phyloP scores from a whole-genome alignment of 1,140 invertebrate species.

The Eurosta solidaginis region DNA sequence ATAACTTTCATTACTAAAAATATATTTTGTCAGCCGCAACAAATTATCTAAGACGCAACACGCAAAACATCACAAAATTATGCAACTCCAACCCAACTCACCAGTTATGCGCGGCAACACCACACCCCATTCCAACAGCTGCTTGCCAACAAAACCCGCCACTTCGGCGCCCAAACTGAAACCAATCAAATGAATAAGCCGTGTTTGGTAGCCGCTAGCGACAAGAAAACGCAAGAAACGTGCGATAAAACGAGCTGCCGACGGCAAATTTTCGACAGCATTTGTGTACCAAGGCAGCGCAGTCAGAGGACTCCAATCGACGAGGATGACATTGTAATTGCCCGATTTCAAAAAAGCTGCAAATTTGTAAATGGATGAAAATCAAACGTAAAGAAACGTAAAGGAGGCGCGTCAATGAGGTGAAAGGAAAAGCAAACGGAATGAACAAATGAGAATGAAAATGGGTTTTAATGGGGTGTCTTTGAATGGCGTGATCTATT shows the following conservation, averaged over 20 bases:
- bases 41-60: no score
- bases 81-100: constrained; percentile 39
- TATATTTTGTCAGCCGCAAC: no score
- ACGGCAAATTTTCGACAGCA: constrained; percentile 71
- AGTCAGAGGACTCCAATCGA: constrained; percentile 74
- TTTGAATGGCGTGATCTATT: no score
- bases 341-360: constrained; percentile 69
- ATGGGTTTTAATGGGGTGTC: no score
- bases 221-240: constrained; percentile 69
- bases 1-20: no score
- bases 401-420: neutral
- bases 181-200: constrained; percentile 81
- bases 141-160: constrained; percentile 82
- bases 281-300: constrained; percentile 73
- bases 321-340: constrained; percentile 74
- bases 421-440: neutral
- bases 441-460: neutral
- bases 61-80: no score
- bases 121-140: constrained; percentile 63
- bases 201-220: constrained; percentile 62
- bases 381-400: neutral
- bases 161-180: constrained; percentile 88
- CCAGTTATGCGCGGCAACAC: constrained; percentile 66
- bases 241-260: constrained; percentile 67
- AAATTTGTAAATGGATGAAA: constrained; percentile 43